Conservation (phyloP, 2,113 vertebrate species). For the Silurus meridionalis region DNA sequence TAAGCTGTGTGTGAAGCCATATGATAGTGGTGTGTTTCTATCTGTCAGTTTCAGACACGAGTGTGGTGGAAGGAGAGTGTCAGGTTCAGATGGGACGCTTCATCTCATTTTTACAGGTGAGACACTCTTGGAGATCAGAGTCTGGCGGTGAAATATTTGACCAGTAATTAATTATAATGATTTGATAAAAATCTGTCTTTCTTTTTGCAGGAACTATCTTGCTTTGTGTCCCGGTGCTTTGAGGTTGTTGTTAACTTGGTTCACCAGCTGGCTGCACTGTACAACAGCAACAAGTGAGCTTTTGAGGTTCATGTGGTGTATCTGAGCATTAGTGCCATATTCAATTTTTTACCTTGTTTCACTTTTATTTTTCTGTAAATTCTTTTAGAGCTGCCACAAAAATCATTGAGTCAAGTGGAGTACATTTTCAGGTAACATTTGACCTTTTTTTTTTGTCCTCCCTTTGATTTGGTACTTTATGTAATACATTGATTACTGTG, state of each 20-base stretch:
- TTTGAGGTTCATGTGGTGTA: background rate
- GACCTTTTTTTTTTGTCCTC: background rate
- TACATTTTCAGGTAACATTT: slow-evolving; percentile 92
- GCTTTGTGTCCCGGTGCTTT: slow-evolving; percentile 92
- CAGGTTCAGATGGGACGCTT: slow-evolving; percentile 98
- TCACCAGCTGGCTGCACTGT: slow-evolving; percentile 92
- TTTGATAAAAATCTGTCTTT: background rate
- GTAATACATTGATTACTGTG: background rate
- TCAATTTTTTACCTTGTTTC: background rate
- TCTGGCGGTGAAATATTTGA: background rate
- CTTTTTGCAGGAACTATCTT: slow-evolving; percentile 88
- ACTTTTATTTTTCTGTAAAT: slow-evolving; percentile 29
- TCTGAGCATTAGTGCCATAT: background rate
- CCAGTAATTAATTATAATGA: background rate
- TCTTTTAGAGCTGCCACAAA: slow-evolving; percentile 83
- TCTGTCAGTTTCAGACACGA: slow-evolving; percentile 83
- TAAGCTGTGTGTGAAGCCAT: background rate
- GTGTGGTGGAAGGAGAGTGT: slow-evolving; percentile 90
- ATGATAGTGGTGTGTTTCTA: slow-evolving; percentile 8
- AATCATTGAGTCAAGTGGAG: slow-evolving; percentile 94
- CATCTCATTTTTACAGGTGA: slow-evolving; percentile 93
- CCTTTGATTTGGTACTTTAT: background rate
- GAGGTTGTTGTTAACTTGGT: slow-evolving; percentile 95
- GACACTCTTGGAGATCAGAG: background rate
- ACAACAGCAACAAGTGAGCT: slow-evolving; percentile 94